These are phyloP conservation scores for Sciurus vulgaris DNA, from an alignment of 2,797 vertebrate species.

Conservation along the genomic window DNA sequence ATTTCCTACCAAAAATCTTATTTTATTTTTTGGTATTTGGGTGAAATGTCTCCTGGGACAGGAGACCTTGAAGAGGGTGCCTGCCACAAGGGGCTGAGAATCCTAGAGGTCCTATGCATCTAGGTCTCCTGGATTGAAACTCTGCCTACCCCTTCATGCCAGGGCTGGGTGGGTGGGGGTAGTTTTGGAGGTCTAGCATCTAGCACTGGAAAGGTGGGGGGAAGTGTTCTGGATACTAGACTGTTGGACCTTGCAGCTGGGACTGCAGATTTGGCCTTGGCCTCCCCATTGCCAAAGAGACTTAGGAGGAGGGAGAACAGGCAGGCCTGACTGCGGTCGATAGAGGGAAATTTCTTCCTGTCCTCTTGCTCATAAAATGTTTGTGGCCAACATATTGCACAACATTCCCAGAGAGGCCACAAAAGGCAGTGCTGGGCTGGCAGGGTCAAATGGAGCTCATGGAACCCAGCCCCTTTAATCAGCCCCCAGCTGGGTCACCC, in stretches of 20 bases:
- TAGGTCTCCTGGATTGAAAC: neutral
- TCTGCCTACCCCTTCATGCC: neutral
- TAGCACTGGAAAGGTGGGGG: neutral
- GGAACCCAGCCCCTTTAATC: constrained; percentile 9
- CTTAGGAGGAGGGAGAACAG: constrained; percentile 62
- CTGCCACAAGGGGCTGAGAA: neutral
- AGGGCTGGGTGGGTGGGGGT: neutral
- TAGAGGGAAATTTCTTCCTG: constrained; percentile 80
- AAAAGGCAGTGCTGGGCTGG: constrained; percentile 71
- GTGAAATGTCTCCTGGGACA: neutral
- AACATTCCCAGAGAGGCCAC: constrained; percentile 83
- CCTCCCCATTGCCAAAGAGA: constrained; percentile 45
- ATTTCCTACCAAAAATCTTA: neutral
- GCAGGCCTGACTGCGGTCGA: constrained; percentile 65
- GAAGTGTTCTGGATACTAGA: neutral
- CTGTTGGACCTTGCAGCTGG: neutral
- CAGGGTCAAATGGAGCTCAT: constrained; percentile 67
- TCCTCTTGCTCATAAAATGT: constrained; percentile 82
- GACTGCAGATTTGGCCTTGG: neutral
- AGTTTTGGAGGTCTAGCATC: neutral
- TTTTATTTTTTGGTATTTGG: constrained; percentile 35
- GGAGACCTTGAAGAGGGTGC: neutral
- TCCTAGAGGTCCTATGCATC: neutral
- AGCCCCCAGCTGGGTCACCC: neutral
- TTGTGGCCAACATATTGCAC: constrained; percentile 78